phyloP scores from a whole-genome alignment of 2,888 invertebrate genomes.

The Drosophila kambysellisi region DNA sequence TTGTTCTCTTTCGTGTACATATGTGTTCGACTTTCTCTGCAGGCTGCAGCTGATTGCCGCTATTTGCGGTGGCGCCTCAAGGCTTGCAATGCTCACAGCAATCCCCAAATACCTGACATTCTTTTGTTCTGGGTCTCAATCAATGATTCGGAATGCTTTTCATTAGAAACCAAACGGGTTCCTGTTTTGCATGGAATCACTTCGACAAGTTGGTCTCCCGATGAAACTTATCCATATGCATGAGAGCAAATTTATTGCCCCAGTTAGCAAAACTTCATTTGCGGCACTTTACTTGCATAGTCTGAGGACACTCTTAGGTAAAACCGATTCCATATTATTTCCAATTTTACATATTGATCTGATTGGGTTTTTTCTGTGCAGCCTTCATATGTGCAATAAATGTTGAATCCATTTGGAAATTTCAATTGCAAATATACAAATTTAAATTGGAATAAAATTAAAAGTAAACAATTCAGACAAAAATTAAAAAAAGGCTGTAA shows the following conservation, averaged over 20 bases:
- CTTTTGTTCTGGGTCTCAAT: slow-evolving; percentile 6
- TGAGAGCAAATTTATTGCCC: not conserved
- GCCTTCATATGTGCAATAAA: not conserved
- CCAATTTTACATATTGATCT: not conserved
- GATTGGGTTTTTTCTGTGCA: not conserved
- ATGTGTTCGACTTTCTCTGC: not conserved
- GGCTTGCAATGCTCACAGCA: not conserved
- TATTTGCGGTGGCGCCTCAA: not conserved
- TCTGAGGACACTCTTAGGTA: not conserved
- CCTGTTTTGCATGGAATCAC: not conserved
- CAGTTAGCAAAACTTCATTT: not conserved
- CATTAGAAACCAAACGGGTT: not conserved
- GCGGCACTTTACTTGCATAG: not conserved
- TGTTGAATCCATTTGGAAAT: not conserved
- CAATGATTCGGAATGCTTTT: slow-evolving; percentile 17
- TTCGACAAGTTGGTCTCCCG: not conserved
- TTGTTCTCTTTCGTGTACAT: not conserved
- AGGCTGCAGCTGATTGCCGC: slow-evolving; percentile 4
- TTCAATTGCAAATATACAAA: too few relatives aligned
- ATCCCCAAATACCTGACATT: not conserved
- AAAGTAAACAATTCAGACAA: not conserved
- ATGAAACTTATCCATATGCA: not conserved
- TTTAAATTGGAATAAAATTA: not conserved
- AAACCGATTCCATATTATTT: not conserved
- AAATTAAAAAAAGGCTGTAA: not conserved